These are phyloP conservation scores for Diloba caeruleocephala DNA, from an alignment of 2,888 invertebrate species.

Conservation along the genomic window DNA sequence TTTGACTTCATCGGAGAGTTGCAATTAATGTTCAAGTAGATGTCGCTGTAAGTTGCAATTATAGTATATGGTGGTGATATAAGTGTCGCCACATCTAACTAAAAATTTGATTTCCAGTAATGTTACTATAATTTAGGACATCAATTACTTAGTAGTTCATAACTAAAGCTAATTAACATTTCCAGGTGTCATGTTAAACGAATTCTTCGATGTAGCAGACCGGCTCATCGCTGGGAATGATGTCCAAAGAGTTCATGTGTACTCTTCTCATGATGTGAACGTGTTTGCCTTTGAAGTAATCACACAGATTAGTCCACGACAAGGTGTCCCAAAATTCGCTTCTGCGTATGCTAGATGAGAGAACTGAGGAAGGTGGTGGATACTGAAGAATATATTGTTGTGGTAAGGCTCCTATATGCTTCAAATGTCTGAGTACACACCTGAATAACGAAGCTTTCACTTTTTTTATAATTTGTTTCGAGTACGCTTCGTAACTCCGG, in stretches of 20 bases:
- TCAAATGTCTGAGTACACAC: too few species aligned
- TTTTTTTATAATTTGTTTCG: too few species aligned
- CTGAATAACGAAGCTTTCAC: too few species aligned
- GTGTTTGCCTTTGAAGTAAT: slow-evolving; percentile 50
- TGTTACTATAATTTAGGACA: too few species aligned
- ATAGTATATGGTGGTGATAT: too few species aligned
- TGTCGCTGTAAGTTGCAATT: too few species aligned
- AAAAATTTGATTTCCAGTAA: too few species aligned
- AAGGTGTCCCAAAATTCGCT: slow-evolving; percentile 56
- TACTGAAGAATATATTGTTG: slow-evolving; percentile 60
- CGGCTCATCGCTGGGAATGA: slow-evolving; percentile 45
- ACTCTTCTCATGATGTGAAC: slow-evolving; percentile 62
- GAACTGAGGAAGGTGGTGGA: slow-evolving; percentile 58
- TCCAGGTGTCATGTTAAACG: slow-evolving; percentile 53
- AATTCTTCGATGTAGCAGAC: slow-evolving; percentile 53
- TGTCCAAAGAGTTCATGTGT: slow-evolving; percentile 48
- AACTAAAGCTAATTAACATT: not conserved
- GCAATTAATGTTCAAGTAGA: too few species aligned
- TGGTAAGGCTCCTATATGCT: slow-evolving; percentile 54
- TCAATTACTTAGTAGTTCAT: too few species aligned
- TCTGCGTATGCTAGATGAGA: slow-evolving; percentile 52
- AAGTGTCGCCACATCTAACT: too few species aligned
- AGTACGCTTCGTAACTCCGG: too few species aligned
- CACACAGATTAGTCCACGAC: slow-evolving; percentile 38
- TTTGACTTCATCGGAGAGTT: too few species aligned